These are phyloP conservation scores for Caenorhabditis uteleia DNA, from an alignment of 2,888 invertebrate genomes.

Conservation along the genomic window DNA sequence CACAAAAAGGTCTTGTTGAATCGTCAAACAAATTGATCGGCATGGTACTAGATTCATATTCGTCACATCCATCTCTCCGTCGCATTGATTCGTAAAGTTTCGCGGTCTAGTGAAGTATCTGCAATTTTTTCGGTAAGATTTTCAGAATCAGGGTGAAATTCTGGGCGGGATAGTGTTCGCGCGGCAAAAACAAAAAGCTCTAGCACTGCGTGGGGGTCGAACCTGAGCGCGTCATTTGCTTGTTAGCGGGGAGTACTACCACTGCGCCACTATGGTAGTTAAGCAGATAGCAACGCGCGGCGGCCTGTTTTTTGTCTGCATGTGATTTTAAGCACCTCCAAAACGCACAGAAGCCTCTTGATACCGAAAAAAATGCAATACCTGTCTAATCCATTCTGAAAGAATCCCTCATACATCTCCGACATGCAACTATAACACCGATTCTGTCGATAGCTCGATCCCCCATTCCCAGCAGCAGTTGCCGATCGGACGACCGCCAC, in stretches of 20 bases:
- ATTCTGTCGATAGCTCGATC: constrained; percentile 42
- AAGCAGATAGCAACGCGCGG: too few species aligned
- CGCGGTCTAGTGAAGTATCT: constrained; percentile 64
- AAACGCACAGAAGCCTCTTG: too few species aligned
- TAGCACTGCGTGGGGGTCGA: not conserved
- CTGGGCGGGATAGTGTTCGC: too few species aligned
- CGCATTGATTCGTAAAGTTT: constrained; percentile 65
- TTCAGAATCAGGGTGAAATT: too few species aligned
- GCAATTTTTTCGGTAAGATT: not conserved
- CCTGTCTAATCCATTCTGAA: constrained; percentile 52
- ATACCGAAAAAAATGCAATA: too few species aligned
- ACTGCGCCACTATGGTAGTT: too few species aligned
- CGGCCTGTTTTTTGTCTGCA: too few species aligned
- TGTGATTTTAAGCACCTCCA: too few species aligned
- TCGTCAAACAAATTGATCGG: constrained; percentile 66
- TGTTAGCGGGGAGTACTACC: too few species aligned
- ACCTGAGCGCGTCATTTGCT: too few species aligned
- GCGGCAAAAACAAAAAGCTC: not conserved
- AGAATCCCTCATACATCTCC: constrained; percentile 59
- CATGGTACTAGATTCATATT: constrained; percentile 54
- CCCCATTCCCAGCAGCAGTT: too few species aligned
- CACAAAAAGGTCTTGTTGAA: constrained; percentile 64
- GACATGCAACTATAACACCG: constrained; percentile 68
- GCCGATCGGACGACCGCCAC: too few species aligned
- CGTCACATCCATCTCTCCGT: constrained; percentile 52